Evolutionary conservation across 1,140 invertebrate genomes (phyloP), one percentile per base, ranked within the genome.

Genomic region (Lepidostoma basale): DNA sequence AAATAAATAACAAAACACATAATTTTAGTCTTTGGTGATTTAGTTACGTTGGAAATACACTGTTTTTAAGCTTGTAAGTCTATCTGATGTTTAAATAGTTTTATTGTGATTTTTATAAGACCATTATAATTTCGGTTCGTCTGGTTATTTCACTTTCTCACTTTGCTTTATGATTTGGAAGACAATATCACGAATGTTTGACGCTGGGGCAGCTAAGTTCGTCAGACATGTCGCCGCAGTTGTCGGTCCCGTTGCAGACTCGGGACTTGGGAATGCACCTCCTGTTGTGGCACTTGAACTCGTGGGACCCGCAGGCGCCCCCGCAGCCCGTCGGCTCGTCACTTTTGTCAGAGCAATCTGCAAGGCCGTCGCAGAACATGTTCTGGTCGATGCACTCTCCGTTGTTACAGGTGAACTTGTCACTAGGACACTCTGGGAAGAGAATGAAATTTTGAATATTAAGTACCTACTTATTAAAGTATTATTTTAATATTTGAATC

Each of bases 291-390:
- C 82, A 84, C n/a, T 76, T 74, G 56, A 81, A 70, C 59, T 84
- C 82, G 58, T 81, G 78, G 0, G 73, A 74, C 16, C 77, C 73
- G 62, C 82, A 84, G 0, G 70, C 76, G 5, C 76, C 78, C 69
- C 88, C 88, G 76, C 93, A 95, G 3, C 87, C 86, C 0, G 83
- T 78, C 0, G 90, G 91, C 76, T 96, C 94, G 76, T 96, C 94
- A 10, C 88, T 91, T 52, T 86, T 86, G 75, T 96, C 93, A 26
- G 85, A 85, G 76, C 94, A 96, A 76, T 97, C 94, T 0, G 87
- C 78, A 30, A 91, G 83, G 0, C 92, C 92, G 77, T 97, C 93
- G 79, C 94, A 97, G 67, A 92, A 89, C 87, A 92, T 92, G 1
- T 86, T 85, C 26, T 85, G 86, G 0, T 89, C 87, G 64, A 97